Conservation (phyloP, 2,888 invertebrate species). For the Leucophenga maculata region DNA sequence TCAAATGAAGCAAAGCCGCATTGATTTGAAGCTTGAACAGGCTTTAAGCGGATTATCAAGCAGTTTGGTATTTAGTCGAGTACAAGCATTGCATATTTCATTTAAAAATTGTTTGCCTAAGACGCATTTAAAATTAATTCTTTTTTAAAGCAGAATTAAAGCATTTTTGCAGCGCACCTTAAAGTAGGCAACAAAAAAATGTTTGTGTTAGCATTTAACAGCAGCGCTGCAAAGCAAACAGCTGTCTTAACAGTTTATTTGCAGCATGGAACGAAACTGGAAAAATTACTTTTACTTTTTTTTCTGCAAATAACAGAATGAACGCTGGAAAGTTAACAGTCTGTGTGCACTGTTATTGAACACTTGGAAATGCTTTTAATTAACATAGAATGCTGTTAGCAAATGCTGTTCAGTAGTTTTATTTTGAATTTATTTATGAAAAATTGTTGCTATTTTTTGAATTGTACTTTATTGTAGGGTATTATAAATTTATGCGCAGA, state of each 20-base stretch:
- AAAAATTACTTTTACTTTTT: not conserved
- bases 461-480: too few species aligned
- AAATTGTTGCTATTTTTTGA: too few species aligned
- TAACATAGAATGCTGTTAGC: too few species aligned
- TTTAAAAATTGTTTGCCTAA: too few species aligned
- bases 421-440: too few species aligned
- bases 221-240: not conserved
- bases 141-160: not conserved
- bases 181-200: slow-evolving; percentile 1
- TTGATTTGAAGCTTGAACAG: slow-evolving; percentile 10
- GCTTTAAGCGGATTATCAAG: slow-evolving; percentile 13
- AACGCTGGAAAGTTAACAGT: slow-evolving; percentile 3
- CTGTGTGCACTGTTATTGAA: not conserved
- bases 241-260: not conserved
- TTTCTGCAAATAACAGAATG: not conserved
- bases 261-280: not conserved
- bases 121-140: too few species aligned
- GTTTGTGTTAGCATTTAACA: not conserved
- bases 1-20: slow-evolving; percentile 8
- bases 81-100: not conserved
- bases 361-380: too few species aligned
- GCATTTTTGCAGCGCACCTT: not conserved
- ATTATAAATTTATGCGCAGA: too few species aligned
- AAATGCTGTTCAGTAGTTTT: too few species aligned
- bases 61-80: not conserved